Evolutionary conservation across 1,140 invertebrate genomes (phyloP).

Genomic region (Lineus longissimus): DNA sequence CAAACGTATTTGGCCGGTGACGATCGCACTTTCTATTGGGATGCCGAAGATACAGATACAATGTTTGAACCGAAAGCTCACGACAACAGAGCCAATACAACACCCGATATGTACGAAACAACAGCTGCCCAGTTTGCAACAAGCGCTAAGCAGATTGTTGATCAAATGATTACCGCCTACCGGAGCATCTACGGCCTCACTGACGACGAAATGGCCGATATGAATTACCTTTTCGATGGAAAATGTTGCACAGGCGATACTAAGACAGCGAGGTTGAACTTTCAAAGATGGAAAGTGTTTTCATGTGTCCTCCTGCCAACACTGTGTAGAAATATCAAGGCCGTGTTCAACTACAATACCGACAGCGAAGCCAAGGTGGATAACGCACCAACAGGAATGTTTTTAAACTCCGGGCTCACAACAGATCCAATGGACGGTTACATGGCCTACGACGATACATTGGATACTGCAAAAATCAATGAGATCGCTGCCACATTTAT

Average conservation of each 20-base stretch:
- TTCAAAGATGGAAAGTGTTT: conserved; percentile 4
- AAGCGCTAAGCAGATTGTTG: not conserved
- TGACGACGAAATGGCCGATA: conserved; percentile 1
- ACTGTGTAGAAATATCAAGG: not conserved
- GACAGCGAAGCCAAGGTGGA: not conserved
- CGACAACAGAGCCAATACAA: not conserved
- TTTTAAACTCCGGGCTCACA: not conserved
- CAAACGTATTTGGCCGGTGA: not conserved
- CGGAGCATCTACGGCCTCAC: not conserved
- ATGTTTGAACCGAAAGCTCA: not conserved
- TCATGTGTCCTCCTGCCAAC: conserved; percentile 1
- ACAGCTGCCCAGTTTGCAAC: conserved; percentile 2
- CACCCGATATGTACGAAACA: not conserved
- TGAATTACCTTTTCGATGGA: conserved; percentile 4
- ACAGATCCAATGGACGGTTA: not conserved
- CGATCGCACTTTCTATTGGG: not conserved
- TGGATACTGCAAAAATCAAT: not conserved
- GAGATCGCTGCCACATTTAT: not conserved
- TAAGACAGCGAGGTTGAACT: not conserved
- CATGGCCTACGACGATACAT: not conserved
- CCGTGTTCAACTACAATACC: conserved; percentile 3
- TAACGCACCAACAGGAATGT: not conserved
- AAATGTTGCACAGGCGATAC: not conserved
- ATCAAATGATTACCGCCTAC: conserved; percentile 5
- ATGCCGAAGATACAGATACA: not conserved